Base-by-base conservation (phyloP, 2,888 invertebrate genomes). In the Laspeyria flexula region DNA sequence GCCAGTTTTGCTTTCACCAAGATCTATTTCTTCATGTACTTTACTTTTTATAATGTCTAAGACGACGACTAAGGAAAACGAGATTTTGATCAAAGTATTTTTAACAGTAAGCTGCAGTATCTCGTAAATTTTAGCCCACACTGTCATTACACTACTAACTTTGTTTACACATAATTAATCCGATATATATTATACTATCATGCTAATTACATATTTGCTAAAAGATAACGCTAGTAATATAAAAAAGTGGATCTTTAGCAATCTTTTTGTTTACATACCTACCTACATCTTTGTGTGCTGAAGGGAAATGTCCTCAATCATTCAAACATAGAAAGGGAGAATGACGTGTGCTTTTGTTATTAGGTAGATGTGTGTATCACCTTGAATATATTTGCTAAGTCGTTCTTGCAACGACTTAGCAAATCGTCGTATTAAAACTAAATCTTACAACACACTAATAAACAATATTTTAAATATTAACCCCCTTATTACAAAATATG, bases 351-450 rank as follows among this genome's bases (percentile, higher is more conserved):
- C 31, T 40, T 57, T 49, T 46, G 16, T 49, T 49, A 23, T 46
- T 50, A 41, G 31, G 46, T n/a, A n/a, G n/a, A n/a, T n/a, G n/a
- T 40, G 34, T 29, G 13, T 40, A 37, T 41, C 45, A 50, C 38
- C 37, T 37, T 43, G 23, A 44, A 48, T 51, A 62, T 40, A 64
- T 64, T 64, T 45, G 44, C 56, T 37, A 30, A 42, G 46, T 39
- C 47, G n/a, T 15, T n/a, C n/a, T n/a, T n/a, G n/a, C n/a, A n/a
- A n/a, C n/a, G n/a, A n/a, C n/a, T n/a, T n/a, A n/a, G n/a, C n/a
- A n/a, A 34, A 31, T 25, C 33, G 34, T 42, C 38, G 39, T 50
- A 33, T 54, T 61, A 34, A 10, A 38, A 9, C 25, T 15, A 45
- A 52, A 49, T 52, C 56, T 49, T 10, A 23, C 23, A 7, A 42